Conservation (phyloP, 1,140 invertebrate genomes). For the Antheraea pernyi region DNA sequence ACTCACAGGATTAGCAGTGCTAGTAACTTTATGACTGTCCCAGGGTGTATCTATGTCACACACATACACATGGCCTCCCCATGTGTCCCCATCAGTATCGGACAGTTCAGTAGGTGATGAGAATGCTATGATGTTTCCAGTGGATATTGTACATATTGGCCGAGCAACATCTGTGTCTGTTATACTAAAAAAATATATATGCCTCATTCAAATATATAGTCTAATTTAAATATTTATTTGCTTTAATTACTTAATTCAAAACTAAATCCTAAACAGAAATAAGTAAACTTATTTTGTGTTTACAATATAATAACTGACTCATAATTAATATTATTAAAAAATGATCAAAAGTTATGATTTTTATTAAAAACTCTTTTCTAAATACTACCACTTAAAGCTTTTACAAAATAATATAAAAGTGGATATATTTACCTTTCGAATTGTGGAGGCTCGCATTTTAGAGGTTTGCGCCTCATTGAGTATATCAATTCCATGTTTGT, state of each 20-base stretch:
- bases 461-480: conserved; percentile 78
- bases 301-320: too few relatives aligned
- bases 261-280: too few relatives aligned
- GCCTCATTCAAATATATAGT: background rate
- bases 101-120: conserved; percentile 85
- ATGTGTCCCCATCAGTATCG: conserved; percentile 83
- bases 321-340: too few relatives aligned
- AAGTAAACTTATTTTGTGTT: too few relatives aligned
- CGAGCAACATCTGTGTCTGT: conserved; percentile 74
- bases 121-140: conserved; percentile 90
- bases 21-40: conserved; percentile 86
- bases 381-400: background rate
- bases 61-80: conserved; percentile 91
- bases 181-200: conserved; percentile 33
- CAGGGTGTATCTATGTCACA: conserved; percentile 93
- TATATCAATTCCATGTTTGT: conserved; percentile 80
- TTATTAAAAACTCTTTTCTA: too few relatives aligned
- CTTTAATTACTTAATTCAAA: too few relatives aligned
- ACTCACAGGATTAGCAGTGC: conserved; percentile 63
- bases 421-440: conserved; percentile 73
- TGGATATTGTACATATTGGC: conserved; percentile 86
- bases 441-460: conserved; percentile 73
- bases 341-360: too few relatives aligned
- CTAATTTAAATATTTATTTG: too few relatives aligned
- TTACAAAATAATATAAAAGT: background rate